Conservation (phyloP, 2,888 invertebrate genomes). For the Xylota sylvarum region DNA sequence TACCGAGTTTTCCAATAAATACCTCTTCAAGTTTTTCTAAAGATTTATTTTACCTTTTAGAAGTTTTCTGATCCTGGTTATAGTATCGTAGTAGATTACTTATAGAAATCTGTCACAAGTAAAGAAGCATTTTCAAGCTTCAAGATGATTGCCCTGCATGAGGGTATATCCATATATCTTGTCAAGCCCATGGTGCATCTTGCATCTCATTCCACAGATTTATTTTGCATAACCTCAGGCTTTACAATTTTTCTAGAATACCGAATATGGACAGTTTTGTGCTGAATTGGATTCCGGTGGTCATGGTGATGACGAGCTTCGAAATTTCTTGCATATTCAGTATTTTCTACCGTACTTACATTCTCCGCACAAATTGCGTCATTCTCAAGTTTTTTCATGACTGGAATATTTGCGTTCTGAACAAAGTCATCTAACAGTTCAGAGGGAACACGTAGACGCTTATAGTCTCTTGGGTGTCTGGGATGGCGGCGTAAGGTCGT, state of each 20-base stretch:
- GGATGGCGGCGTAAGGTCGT: conserved; percentile 82
- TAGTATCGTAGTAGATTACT: too few relatives aligned
- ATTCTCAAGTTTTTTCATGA: conserved; percentile 79
- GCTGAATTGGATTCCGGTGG: conserved; percentile 82
- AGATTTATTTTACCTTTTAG: too few relatives aligned
- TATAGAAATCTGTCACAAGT: too few relatives aligned
- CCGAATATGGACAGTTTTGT: conserved; percentile 81
- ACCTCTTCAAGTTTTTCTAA: too few relatives aligned
- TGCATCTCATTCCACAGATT: neutral
- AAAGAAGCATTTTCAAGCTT: too few relatives aligned
- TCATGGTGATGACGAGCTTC: conserved; percentile 83
- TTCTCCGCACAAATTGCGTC: conserved; percentile 80
- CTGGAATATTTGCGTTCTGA: conserved; percentile 77
- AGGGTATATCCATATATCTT: too few relatives aligned
- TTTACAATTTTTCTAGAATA: conserved; percentile 80
- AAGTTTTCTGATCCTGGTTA: too few relatives aligned
- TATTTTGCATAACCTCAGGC: conserved; percentile 78
- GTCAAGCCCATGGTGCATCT: too few relatives aligned
- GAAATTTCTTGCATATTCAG: conserved; percentile 79
- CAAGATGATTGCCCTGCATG: too few relatives aligned
- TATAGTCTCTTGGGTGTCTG: conserved; percentile 80
- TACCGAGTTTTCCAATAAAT: too few relatives aligned
- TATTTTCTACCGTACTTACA: conserved; percentile 79
- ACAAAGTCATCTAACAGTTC: conserved; percentile 79
- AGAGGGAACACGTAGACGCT: conserved; percentile 79